Conservation (phyloP, 2,888 invertebrate species). For the Resseliella maxima region DNA sequence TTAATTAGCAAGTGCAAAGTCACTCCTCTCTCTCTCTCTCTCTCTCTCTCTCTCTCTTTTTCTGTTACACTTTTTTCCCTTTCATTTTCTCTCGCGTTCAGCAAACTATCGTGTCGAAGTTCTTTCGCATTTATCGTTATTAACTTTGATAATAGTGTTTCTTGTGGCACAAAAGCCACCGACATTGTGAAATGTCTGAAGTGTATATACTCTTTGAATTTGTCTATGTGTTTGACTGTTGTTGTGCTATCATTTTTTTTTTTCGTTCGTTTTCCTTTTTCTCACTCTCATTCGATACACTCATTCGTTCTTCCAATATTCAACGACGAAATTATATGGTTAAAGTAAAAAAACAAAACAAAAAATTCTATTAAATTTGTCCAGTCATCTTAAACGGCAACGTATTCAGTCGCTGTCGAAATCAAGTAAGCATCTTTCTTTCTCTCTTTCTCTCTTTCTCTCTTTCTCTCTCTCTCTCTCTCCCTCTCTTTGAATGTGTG, state of each 20-base stretch:
- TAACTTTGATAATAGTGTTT: constrained; percentile 51
- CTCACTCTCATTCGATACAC: background rate
- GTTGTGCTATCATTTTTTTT: background rate
- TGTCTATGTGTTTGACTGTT: background rate
- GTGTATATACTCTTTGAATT: background rate
- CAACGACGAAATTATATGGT: constrained; percentile 8
- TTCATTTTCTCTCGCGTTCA: no score
- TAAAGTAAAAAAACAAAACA: background rate
- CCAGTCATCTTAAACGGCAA: background rate
- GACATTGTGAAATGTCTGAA: background rate
- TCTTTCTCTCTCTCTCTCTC: no score
- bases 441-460: background rate
- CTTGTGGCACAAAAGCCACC: constrained; percentile 19
- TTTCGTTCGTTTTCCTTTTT: background rate
- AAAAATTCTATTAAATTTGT: constrained; percentile 31
- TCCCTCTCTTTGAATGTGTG: background rate
- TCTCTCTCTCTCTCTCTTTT: no score
- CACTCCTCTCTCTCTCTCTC: background rate
- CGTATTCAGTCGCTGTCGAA: constrained; percentile 18
- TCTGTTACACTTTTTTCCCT: no score
- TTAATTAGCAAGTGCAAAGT: constrained; percentile 41
- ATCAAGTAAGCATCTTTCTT: background rate
- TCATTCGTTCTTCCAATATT: background rate
- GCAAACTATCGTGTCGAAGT: constrained; percentile 20
- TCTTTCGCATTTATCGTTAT: constrained; percentile 48